Percentiles rank a stretch among this genome's conserved stretches.
Evolutionary conservation across 1,140 invertebrate species (phyloP).

Genomic region (Samia ricini): DNA sequence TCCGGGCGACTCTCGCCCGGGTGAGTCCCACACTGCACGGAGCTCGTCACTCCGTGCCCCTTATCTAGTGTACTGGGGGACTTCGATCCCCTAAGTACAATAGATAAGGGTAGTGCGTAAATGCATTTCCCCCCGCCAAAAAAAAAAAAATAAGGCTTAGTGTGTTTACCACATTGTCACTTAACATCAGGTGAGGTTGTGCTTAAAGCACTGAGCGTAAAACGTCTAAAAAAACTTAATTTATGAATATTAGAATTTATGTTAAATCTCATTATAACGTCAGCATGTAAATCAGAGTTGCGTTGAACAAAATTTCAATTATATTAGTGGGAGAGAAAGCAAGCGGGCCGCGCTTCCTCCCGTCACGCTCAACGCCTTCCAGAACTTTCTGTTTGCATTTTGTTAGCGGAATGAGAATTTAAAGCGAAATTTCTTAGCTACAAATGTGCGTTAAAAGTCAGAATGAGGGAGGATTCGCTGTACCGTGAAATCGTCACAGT

Average conservation of each 20-base stretch:
- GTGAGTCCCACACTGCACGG: no score
- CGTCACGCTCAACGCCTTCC: constrained; percentile 29
- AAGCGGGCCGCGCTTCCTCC: constrained; percentile 36
- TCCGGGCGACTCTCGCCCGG: no score
- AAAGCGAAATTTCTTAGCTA: constrained; percentile 60
- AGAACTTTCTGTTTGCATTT: constrained; percentile 65
- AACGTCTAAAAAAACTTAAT: no score
- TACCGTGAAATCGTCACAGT: constrained; percentile 40
- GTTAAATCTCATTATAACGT: background rate
- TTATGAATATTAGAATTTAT: background rate
- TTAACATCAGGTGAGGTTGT: no score
- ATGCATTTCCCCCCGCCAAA: no score
- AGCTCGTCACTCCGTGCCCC: no score
- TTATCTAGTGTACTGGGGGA: no score
- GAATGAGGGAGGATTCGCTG: constrained; percentile 30
- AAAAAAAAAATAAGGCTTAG: no score
- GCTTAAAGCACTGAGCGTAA: no score
- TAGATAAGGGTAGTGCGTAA: no score
- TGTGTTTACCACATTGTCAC: no score
- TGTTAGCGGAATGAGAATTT: constrained; percentile 69
- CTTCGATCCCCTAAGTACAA: no score
- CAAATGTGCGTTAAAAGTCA: constrained; percentile 53
- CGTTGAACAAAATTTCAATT: constrained; percentile 62
- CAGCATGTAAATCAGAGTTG: background rate
- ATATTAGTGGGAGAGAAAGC: constrained; percentile 47